Base-by-base conservation (phyloP, 2,113 vertebrate species). In the Catharus fuscescens region DNA sequence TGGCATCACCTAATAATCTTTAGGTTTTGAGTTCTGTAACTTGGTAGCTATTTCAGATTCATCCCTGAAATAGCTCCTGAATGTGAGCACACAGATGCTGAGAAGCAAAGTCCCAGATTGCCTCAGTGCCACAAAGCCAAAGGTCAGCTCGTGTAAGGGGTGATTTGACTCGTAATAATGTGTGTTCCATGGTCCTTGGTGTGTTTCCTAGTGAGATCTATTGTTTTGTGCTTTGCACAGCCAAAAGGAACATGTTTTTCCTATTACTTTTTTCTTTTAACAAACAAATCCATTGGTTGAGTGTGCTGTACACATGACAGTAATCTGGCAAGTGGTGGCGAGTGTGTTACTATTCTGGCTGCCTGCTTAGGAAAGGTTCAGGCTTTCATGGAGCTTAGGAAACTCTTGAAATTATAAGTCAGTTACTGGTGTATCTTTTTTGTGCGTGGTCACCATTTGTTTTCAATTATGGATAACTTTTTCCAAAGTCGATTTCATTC, bases 401-500 rank as follows among this genome's bases (percentile, higher is more conserved):
- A 89, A 78, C 59, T 80, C 69, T 50, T 79, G 86, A 71, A 74
- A 32, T 26, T 81, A 31, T 28, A 64, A 53, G 31, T 62, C 67
- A 70, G 28, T 83, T 80, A 36, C 18, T 76, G 81, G 53, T 87
- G 18, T 78, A 42, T 88, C 72, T 71, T 73, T 87, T 57, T 90
- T 88, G 44, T 92, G 53, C 53, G 12, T 34, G 72, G 45, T 93
- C 77, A 53, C 89, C 80, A 81, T 95, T 97, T 96, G 92, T 93
- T 95, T 95, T 94, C 79, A 88, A 83, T 96, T 95, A 93, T 7
- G 44, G 52, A 56, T 86, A 14, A 59, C 52, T 70, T 88, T 93
- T 95, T 92, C 94, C 84, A 60, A 87, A 93, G 70, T 73, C 79
- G 40, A 56, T 84, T 91, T 88, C 31, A 65, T 93, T 91, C 93